Conservation (phyloP, 1,140 invertebrate genomes). For the Ridgeia piscesae region DNA sequence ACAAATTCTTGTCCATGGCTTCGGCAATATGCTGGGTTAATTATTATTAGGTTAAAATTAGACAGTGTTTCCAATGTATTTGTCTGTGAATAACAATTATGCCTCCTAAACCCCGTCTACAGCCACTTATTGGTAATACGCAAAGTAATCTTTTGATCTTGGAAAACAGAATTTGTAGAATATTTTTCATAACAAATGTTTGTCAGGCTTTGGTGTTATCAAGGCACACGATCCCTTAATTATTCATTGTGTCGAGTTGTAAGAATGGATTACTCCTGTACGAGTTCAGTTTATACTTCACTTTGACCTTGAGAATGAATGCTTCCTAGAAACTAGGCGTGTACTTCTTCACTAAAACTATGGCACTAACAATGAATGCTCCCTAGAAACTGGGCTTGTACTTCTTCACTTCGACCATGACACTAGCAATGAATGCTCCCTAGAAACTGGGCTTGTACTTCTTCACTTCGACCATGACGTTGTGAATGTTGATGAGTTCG, state of each 20-base stretch:
- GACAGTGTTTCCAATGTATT: not conserved
- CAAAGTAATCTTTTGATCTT: too few species aligned
- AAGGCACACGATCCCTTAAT: not conserved
- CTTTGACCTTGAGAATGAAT: conserved; percentile 94
- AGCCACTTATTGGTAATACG: too few species aligned
- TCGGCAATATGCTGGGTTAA: not conserved
- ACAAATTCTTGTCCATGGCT: not conserved
- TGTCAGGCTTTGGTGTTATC: not conserved
- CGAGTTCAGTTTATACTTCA: conserved; percentile 92
- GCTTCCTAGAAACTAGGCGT: conserved; percentile 72
- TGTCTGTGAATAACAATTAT: not conserved
- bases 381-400: conserved; percentile 80
- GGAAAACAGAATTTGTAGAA: too few species aligned
- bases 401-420: conserved; percentile 99
- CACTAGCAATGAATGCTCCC: conserved; percentile 77
- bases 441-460: conserved; percentile 89
- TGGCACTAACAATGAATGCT: conserved; percentile 86
- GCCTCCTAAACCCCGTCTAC: not conserved
- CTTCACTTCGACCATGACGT: conserved; percentile 98
- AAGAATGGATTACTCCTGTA: conserved; percentile 32
- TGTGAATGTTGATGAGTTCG: conserved; percentile 96
- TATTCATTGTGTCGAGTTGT: not conserved
- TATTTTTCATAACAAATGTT: not conserved
- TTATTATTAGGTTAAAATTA: not conserved
- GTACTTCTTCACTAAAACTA: conserved; percentile 99